Evolutionary conservation across 2,113 vertebrate genomes (phyloP).

Genomic region (Vombatus ursinus): DNA sequence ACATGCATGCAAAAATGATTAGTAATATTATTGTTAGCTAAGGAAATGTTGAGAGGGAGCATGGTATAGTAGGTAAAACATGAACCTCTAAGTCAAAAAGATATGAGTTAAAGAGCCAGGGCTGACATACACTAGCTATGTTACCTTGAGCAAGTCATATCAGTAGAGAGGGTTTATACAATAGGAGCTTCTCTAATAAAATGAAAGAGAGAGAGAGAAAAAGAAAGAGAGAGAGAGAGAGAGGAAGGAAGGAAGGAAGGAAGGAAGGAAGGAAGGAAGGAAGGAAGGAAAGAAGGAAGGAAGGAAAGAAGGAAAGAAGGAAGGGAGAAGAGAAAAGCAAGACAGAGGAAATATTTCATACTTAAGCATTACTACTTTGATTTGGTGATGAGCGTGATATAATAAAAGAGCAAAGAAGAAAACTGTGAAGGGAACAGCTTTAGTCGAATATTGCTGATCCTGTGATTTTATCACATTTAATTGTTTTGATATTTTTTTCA

Average conservation of each 20-base stretch:
- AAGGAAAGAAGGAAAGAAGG: no score
- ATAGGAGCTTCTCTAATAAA: no score
- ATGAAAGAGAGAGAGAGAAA: background rate
- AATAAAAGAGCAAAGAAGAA: background rate
- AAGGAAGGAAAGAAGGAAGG: no score
- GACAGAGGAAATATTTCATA: background rate
- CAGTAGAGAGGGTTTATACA: no score
- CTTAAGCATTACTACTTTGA: background rate
- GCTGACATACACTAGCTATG: no score
- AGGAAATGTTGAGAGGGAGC: background rate
- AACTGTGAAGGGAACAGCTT: background rate
- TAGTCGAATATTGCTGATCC: background rate
- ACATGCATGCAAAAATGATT: no score
- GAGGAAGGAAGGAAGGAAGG: background rate
- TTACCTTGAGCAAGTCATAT: no score
- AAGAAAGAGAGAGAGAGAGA: background rate
- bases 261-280: background rate
- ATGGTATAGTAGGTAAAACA: background rate
- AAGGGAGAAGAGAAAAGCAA: no score
- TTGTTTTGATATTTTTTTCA: constrained; percentile 1
- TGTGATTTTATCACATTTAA: background rate
- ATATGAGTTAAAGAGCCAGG: background rate
- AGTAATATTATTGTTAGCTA: no score
- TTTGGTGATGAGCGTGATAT: background rate
- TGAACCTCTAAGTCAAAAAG: background rate